Evolutionary conservation across 1,140 invertebrate species (phyloP).

Genomic region (Drosophila chauvacae): DNA sequence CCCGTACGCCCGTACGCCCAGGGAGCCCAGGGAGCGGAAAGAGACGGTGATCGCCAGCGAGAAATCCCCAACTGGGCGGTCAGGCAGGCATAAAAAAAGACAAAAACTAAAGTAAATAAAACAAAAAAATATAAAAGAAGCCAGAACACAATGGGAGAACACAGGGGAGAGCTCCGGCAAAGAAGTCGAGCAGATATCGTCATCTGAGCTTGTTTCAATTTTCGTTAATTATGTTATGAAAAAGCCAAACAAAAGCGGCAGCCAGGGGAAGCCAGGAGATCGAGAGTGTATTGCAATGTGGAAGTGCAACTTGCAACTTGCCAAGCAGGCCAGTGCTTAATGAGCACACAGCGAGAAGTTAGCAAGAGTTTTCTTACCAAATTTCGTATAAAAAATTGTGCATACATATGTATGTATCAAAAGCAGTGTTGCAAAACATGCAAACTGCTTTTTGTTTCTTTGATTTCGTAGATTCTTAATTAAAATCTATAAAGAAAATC

Average conservation of each 20-base stretch:
- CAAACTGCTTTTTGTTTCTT: background rate
- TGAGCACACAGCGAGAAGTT: slow-evolving; percentile 43
- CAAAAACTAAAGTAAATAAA: slow-evolving; percentile 14
- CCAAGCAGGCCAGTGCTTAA: slow-evolving; percentile 49
- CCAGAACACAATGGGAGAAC: slow-evolving; percentile 47
- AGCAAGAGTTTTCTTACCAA: background rate
- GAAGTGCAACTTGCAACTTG: slow-evolving; percentile 51
- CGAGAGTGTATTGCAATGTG: slow-evolving; percentile 24
- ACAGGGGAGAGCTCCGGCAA: slow-evolving; percentile 20
- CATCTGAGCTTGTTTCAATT: slow-evolving; percentile 70
- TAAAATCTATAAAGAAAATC: background rate
- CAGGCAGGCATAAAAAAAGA: slow-evolving; percentile 12
- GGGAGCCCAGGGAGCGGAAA: slow-evolving; percentile 11
- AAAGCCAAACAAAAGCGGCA: slow-evolving; percentile 36
- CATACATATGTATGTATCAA: too few relatives aligned
- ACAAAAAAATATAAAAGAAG: slow-evolving; percentile 4
- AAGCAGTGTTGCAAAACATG: too few relatives aligned
- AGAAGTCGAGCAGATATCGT: slow-evolving; percentile 36
- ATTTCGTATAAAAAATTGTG: too few relatives aligned
- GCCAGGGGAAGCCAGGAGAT: slow-evolving; percentile 1
- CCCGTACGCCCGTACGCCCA: background rate
- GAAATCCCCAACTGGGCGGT: slow-evolving; percentile 73
- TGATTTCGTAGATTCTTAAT: background rate
- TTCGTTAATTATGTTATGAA: slow-evolving; percentile 81
- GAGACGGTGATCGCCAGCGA: slow-evolving; percentile 10